Base-by-base conservation (phyloP, 2,888 invertebrate species). In the Parnassius orleans region DNA sequence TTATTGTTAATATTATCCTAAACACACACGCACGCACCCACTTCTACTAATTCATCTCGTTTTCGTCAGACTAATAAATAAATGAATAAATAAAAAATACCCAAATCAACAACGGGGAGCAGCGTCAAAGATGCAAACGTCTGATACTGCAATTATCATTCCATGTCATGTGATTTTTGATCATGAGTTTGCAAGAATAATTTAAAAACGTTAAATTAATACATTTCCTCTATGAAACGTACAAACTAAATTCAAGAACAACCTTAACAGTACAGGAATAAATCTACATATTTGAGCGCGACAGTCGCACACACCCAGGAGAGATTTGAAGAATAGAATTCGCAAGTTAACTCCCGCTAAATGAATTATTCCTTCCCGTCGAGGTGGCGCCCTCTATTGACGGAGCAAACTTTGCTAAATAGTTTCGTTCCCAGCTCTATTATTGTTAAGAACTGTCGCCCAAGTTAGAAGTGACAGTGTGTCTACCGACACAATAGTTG, bases 361-460 rank as follows among this genome's bases (percentile, higher is more conserved):
- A 89, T 90, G 87, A 90, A 90, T 90, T 90, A 90, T 87, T 84
- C 80, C 77, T 78, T 79, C 78, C 82, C 84, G 81, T 69, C 79
- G 76, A 81, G 81, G 83, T 85, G 86, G 81, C 86, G 84, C 83
- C 83, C 79, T 79, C 82, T 90, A 89, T 90, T 89, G 90, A 88
- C 87, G 80, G 72, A 83, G 83, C 75, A 83, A 90, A 89, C 86
- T 90, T 80, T 71, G 79, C 89, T 90, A 88, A 90, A 90, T 87
- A 90, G 90, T 90, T 90, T 86, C 84, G 85, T 89, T 88, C 83
- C 83, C 85, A 79, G 81, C 78, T 79, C 87, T 81, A 87, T 88
- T 89, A 87, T 90, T 87, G 88, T 86, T 82, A 69, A 70, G 73
- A 86, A 89, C 87, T 87, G 88, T 87, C 87, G 85, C 81, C 72